phyloP scores from a whole-genome alignment of 2,113 vertebrate genomes.

The Thryonomys swinderianus region DNA sequence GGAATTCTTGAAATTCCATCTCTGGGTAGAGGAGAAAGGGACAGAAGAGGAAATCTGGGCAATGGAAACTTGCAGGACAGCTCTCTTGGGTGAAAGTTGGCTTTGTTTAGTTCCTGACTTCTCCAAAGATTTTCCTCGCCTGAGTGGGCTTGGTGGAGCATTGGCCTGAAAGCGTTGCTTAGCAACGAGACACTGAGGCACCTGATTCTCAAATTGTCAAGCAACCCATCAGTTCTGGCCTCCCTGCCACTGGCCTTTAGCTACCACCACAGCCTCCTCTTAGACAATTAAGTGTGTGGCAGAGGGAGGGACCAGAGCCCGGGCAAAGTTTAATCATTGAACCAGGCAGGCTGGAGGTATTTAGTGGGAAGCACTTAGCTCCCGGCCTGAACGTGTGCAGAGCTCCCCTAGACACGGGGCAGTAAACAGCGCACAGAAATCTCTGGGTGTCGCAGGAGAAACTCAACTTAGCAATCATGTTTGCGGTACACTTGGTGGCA shows the following conservation, averaged over 20 bases:
- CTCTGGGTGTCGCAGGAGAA: constrained; percentile 45
- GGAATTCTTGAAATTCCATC: background rate
- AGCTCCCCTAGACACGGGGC: background rate
- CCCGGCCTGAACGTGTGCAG: no score
- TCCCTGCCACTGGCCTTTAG: no score
- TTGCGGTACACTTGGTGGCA: constrained; percentile 93
- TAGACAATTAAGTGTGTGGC: constrained; percentile 77
- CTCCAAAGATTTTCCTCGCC: constrained; percentile 31
- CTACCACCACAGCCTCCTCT: constrained; percentile 78
- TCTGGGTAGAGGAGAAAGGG: background rate
- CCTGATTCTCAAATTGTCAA: constrained; percentile 73
- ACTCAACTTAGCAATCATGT: constrained; percentile 87
- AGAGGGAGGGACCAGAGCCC: constrained; percentile 73
- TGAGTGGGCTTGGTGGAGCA: constrained; percentile 2
- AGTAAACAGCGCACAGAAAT: constrained; percentile 38
- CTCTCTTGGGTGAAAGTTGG: background rate
- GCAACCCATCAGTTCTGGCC: constrained; percentile 71
- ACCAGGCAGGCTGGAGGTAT: constrained; percentile 79
- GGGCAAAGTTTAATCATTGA: constrained; percentile 88
- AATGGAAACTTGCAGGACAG: background rate
- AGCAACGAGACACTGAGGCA: constrained; percentile 78
- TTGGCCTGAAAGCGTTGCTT: constrained; percentile 63
- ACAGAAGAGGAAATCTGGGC: background rate
- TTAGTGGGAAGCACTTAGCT: constrained; percentile 80
- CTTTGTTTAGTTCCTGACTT: constrained; percentile 54